Evolutionary conservation across 1,140 invertebrate genomes (phyloP), one percentile per base, ranked within the genome.

Genomic region (Lepidurus packardi): DNA sequence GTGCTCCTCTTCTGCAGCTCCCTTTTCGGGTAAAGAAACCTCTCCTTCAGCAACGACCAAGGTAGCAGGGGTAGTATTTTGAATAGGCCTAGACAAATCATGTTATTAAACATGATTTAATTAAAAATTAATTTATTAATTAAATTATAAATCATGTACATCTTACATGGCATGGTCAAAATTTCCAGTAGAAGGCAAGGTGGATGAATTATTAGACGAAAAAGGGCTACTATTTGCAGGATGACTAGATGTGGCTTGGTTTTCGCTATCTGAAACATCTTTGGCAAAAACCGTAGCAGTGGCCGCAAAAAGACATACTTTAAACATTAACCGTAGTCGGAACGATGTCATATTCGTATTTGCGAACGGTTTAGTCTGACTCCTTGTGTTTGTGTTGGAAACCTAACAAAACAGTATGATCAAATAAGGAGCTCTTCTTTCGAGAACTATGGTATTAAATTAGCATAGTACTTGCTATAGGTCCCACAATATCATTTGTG

Each of bases 1-100:
- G 82, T 98, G 94, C 84, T 98, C 97, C 85, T 97, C 93, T 86
- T 96, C 94, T 7, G 94, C 94, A 7, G 94, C 92, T 80, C 92
- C 93, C 84, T 94, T 94, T 80, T 92, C 93, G 1, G 93, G 93
- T 34, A 95, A 85, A 6, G 93, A 89, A 43, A 90, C 89, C 81
- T 92, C 91, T 2, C 87, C 87, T n/a, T 41, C n/a, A 4, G 53
- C 21, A 65, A 65, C n/a, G 53, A 65, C 53, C 53, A 16, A n/a
- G 53, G 53, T 65, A 65, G 53, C 0, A 16, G 16, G 16, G 3
- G 53, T 65, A 65, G 53, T 21, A 34, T 34, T 34, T 34, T 0
- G 34, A 34, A 34, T 21, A 65, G 8, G 53, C n/a, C 21, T n/a
- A 65, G 13, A 16, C 13, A 65, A 65, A 21, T 13, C 16, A 16